Base-by-base conservation (phyloP, 2,888 invertebrate species). In the Philhelius pedissequus region DNA sequence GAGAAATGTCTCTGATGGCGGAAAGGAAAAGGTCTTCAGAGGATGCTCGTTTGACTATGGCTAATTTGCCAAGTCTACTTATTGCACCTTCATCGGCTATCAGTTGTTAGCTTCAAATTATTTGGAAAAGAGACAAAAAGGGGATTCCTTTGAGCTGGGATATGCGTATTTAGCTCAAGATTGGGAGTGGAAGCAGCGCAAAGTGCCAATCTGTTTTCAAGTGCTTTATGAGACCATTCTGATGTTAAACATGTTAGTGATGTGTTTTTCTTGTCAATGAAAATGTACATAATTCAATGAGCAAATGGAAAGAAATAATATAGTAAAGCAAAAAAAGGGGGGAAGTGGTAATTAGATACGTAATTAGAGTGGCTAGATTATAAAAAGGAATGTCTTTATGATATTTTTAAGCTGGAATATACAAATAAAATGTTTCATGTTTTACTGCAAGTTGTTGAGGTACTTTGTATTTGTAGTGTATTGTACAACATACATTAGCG, bases 161-260 rank as follows among this genome's bases (percentile, higher is more conserved):
- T n/a, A n/a, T 60, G 73, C 9, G 13, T 22, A 25, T 20, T 0
- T n/a, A 3, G 5, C 9, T 38, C 0, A 38, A 22, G 35, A 62
- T 60, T 77, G 77, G 83, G 69, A 75, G 81, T 86, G 78, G 71
- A 79, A 73, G 73, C 68, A 62, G 70, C 82, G 74, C 80, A 86
- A 86, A 87, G 87, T 87, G 87, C 86, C 87, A 87, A 87, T 87
- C 87, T 87, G 87, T 78, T 86, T 81, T 80, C 75, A 86, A 86
- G 86, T 87, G 83, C 86, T 87, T 87, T 87, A 87, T 87, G 87
- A 86, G 82, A 69, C 83, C 82, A 87, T 87, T 87, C 83, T 82
- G 79, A 76, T 62, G 86, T 86, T 87, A 82, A 73, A 87, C 86
- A 87, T 78, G 69, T 54, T 48, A 77, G 75, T 70, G 77, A 76